phyloP scores from a whole-genome alignment of 2,888 invertebrate species.

The Drosophila falleni region DNA sequence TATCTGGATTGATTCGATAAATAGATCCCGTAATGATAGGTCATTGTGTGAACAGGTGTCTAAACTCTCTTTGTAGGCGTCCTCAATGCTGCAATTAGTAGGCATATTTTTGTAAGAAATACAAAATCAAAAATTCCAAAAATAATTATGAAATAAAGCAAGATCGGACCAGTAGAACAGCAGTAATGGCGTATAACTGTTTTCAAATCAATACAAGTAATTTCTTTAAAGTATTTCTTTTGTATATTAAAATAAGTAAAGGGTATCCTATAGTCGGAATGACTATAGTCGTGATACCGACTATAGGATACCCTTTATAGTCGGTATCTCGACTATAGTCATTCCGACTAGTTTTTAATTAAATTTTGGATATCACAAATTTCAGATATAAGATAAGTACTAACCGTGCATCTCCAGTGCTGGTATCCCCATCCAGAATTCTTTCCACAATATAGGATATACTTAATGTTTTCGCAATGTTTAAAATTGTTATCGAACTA shows the following conservation, averaged over 20 bases:
- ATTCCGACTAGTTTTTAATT: too few relatives aligned
- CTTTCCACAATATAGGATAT: slow-evolving; percentile 48
- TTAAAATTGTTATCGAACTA: neutral
- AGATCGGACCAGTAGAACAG: too few relatives aligned
- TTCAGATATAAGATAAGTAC: neutral
- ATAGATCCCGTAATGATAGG: slow-evolving; percentile 12
- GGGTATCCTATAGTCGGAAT: too few relatives aligned
- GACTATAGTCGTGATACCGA: too few relatives aligned
- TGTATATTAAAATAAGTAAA: too few relatives aligned
- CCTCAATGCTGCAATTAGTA: slow-evolving; percentile 49
- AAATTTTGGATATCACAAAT: too few relatives aligned
- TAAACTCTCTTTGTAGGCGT: slow-evolving; percentile 39
- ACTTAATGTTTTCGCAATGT: neutral
- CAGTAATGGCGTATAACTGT: too few relatives aligned
- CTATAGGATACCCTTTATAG: too few relatives aligned
- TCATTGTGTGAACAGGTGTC: neutral
- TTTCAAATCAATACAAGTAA: too few relatives aligned
- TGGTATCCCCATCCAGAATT: slow-evolving; percentile 68
- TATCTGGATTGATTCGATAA: slow-evolving; percentile 16
- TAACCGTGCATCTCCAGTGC: slow-evolving; percentile 77
- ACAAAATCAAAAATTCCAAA: neutral
- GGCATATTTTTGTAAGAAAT: neutral
- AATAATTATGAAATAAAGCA: too few relatives aligned
- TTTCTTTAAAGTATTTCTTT: too few relatives aligned
- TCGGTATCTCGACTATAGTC: too few relatives aligned